A percentile compares a stretch with the other conserved stretches of the same genome.
Conservation (phyloP, 2,797 vertebrate genomes). For the Spondyliosoma cantharus region DNA sequence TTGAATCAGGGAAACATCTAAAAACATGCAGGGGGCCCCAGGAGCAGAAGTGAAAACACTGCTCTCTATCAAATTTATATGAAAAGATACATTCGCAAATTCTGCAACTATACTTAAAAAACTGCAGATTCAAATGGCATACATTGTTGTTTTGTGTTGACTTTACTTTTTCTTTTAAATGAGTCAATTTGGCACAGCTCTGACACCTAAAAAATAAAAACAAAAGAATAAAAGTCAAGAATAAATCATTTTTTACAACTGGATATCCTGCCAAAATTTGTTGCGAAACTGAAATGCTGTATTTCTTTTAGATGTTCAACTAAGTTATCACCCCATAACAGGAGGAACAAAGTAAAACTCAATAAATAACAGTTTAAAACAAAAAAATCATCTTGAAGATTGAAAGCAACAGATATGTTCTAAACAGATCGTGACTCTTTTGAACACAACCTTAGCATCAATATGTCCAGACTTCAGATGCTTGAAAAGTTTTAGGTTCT, state of each 20-base stretch:
- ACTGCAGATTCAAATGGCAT: too few relatives aligned
- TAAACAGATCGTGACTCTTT: conserved; percentile 3
- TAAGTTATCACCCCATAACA: neutral
- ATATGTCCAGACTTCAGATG: neutral
- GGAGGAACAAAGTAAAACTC: conserved; percentile 31
- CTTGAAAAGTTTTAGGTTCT: neutral
- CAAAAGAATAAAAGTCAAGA: neutral
- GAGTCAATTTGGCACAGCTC: neutral
- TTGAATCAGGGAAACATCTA: too few relatives aligned
- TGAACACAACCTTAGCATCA: neutral
- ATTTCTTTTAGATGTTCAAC: conserved; percentile 5
- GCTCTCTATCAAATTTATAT: too few relatives aligned
- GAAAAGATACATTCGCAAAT: neutral
- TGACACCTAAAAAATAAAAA: conserved; percentile 4
- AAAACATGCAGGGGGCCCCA: too few relatives aligned
- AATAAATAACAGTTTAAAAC: conserved; percentile 57
- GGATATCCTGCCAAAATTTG: neutral
- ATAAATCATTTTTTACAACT: neutral
- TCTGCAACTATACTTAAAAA: neutral
- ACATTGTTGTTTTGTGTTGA: neutral
- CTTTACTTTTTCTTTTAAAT: conserved; percentile 13
- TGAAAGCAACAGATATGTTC: neutral
- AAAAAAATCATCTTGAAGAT: conserved; percentile 12
- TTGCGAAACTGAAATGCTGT: conserved; percentile 1
- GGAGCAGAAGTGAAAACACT: too few relatives aligned